A percentile compares a stretch with the other conserved stretches of the same genome.
Conservation (phyloP, 2,113 vertebrate species). For the Rhinolophus ferrumequinum region DNA sequence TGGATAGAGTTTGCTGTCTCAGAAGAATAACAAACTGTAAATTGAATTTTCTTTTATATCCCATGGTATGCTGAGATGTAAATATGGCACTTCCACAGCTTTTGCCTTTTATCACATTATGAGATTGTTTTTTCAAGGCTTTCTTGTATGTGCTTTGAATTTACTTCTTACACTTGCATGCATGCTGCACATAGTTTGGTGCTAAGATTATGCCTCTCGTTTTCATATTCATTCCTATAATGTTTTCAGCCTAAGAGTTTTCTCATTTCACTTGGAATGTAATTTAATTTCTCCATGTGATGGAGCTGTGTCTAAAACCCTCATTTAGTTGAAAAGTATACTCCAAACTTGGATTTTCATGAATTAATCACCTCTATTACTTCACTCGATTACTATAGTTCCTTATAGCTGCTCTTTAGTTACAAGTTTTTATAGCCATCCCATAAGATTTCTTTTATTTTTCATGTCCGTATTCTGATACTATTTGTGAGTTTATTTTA, state of each 20-base stretch:
- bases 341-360: neutral
- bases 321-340: neutral
- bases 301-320: neutral
- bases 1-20: neutral
- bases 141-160: neutral
- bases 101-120: neutral
- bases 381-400: neutral
- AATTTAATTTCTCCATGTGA: neutral
- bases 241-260: neutral
- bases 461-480: neutral
- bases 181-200: neutral
- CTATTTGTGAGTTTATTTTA: neutral
- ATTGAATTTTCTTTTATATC: conserved; percentile 5
- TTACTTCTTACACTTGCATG: neutral
- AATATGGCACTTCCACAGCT: neutral
- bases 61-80: neutral
- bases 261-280: neutral
- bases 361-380: neutral
- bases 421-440: neutral
- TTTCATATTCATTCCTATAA: neutral
- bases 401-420: neutral
- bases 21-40: conserved; percentile 19
- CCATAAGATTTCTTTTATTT: neutral
- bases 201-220: neutral
- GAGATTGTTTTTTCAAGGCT: neutral